Evolutionary conservation across 2,888 invertebrate genomes (phyloP).

Genomic region (Hydrotaea diabolus): DNA sequence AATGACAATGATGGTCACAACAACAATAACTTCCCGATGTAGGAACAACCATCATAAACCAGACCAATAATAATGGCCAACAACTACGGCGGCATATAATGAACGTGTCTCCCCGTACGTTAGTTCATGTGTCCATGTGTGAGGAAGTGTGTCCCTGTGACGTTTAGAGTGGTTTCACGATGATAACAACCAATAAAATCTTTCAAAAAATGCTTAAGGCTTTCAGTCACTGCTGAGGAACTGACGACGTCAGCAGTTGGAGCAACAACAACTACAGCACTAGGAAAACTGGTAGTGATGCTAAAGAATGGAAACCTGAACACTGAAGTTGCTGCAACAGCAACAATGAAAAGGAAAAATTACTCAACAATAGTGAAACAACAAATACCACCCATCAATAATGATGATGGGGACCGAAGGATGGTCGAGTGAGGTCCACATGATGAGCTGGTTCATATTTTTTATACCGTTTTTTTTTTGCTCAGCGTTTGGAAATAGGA

Average conservation of each 20-base stretch:
- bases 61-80: constrained; percentile 46
- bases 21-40: constrained; percentile 27
- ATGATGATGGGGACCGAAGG: constrained; percentile 13
- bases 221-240: too few relatives aligned
- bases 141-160: not conserved
- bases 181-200: constrained; percentile 60
- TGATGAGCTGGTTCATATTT: not conserved
- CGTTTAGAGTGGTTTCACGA: constrained; percentile 52
- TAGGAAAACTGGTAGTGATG: constrained; percentile 43
- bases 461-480: too few relatives aligned
- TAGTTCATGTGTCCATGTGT: not conserved
- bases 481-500: too few relatives aligned
- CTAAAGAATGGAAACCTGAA: not conserved
- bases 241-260: constrained; percentile 2
- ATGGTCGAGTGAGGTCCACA: not conserved
- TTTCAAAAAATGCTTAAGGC: constrained; percentile 56
- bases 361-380: constrained; percentile 63
- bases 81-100: constrained; percentile 21
- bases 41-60: constrained; percentile 6
- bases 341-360: constrained; percentile 57
- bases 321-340: constrained; percentile 10
- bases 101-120: not conserved
- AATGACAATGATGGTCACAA: constrained; percentile 63
- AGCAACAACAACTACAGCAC: not conserved
- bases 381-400: constrained; percentile 67